Evolutionary conservation across 1,140 invertebrate species (phyloP).

Genomic region (Anoplophora glabripennis): DNA sequence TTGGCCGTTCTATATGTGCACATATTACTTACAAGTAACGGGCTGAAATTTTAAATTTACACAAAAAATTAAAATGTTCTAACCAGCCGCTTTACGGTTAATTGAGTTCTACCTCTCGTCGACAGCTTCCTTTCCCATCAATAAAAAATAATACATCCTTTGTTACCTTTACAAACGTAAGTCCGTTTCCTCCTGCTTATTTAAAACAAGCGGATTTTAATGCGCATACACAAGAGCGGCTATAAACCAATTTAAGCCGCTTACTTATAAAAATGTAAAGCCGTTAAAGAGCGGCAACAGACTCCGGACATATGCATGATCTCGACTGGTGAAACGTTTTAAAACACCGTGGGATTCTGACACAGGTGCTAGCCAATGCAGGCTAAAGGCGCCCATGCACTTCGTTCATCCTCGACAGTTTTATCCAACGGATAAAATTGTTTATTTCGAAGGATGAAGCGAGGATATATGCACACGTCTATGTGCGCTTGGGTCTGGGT

Average conservation of each 20-base stretch:
- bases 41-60: too few relatives aligned
- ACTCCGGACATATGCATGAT: slow-evolving; percentile 1
- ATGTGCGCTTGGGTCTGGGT: too few relatives aligned
- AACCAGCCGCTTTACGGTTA: neutral
- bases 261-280: neutral
- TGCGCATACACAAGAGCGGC: neutral
- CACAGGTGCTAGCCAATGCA: slow-evolving; percentile 12
- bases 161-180: neutral
- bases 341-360: slow-evolving; percentile 17
- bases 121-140: neutral
- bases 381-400: neutral
- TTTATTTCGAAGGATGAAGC: too few relatives aligned
- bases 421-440: too few relatives aligned
- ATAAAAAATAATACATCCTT: slow-evolving; percentile 4
- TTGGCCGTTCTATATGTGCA: too few relatives aligned
- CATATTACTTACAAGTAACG: too few relatives aligned
- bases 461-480: too few relatives aligned
- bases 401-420: slow-evolving; percentile 8
- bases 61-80: too few relatives aligned
- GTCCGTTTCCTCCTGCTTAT: too few relatives aligned
- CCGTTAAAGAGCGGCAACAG: neutral
- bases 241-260: neutral
- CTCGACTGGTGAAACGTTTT: neutral
- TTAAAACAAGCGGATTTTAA: too few relatives aligned
- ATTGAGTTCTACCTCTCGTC: neutral